These are phyloP conservation scores for Listrodromus nycthemerus DNA, from an alignment of 2,888 invertebrate genomes.

Conservation along the genomic window DNA sequence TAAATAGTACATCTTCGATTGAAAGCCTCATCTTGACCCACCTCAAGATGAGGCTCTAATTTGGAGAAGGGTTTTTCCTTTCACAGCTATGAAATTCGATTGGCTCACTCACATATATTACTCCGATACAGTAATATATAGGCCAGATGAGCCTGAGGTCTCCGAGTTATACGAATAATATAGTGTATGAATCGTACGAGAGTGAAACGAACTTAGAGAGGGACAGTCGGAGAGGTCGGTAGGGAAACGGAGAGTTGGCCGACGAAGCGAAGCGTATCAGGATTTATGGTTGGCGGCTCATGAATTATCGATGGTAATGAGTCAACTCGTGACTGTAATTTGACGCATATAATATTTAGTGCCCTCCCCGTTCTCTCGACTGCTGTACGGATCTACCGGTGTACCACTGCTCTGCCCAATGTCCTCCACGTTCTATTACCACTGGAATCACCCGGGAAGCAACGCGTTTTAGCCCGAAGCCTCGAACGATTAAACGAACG, in stretches of 20 bases:
- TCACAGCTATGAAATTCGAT: constrained; percentile 32
- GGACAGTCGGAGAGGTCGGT: constrained; percentile 21
- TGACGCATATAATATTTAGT: constrained; percentile 70
- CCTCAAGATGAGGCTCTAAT: not conserved
- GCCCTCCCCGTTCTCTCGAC: constrained; percentile 50
- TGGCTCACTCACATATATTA: no score
- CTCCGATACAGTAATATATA: constrained; percentile 52
- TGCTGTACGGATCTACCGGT: constrained; percentile 26
- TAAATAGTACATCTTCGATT: not conserved
- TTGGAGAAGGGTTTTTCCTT: not conserved
- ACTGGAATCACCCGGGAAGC: constrained; percentile 43
- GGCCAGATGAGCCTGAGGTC: constrained; percentile 48
- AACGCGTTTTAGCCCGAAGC: constrained; percentile 15
- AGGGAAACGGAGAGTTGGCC: constrained; percentile 54
- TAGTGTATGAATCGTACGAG: constrained; percentile 33
- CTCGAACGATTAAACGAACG: not conserved
- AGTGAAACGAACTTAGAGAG: constrained; percentile 30
- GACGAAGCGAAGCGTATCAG: constrained; percentile 64
- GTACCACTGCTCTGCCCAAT: constrained; percentile 40
- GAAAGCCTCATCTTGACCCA: not conserved
- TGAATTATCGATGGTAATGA: constrained; percentile 72
- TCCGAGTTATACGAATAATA: constrained; percentile 45
- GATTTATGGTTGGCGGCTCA: constrained; percentile 68
- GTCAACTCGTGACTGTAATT: constrained; percentile 70
- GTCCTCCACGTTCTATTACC: constrained; percentile 45